Evolutionary conservation across 2,888 invertebrate genomes (phyloP), one percentile per base, ranked within the genome.

Genomic region (Magallana nippona): DNA sequence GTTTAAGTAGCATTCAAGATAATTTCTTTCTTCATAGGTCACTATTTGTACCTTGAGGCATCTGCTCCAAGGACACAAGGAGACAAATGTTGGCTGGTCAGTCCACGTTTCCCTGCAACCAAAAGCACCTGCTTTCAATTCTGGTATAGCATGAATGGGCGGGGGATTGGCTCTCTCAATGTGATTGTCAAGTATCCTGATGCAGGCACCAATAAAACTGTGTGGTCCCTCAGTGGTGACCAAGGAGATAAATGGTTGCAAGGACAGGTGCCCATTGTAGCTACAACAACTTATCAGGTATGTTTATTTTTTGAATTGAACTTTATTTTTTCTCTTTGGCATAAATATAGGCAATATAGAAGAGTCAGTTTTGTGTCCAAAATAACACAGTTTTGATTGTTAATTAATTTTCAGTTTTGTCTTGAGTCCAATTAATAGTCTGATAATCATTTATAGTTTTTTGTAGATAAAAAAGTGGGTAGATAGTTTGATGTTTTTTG

Each of bases 201-300:
- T n/a, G 84, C 82, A 63, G 81, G 83, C 13, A 71, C 71, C 71
- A 92, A 91, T 85, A 85, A 85, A 44, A 89, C 90, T 8, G 77
- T 91, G 5, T 92, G 92, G 92, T 86, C 89, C 19, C 84, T 91
- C 27, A 88, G 86, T 80, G 89, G 91, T 82, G 90, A 91, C 83
- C 90, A 91, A 78, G 92, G 92, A n/a, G 87, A 90, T 86, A 87
- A 87, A 10, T 92, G 92, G 92, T 83, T 88, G n/a, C 89, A 87
- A 86, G 92, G 90, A 81, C 91, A 91, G 78, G 90, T 90, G 15
- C 91, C 91, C 22, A 81, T 92, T 1, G 82, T 86, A 57, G 88
- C 90, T 2, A 82, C 86, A 27, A 83, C 86, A 10, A 55, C 85
- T 13, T 92, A 89, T 81, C 86, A 88, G 81, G 89, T 92, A 84